Percentiles rank a stretch among this genome's conserved stretches.
Conservation (phyloP, 2,888 invertebrate species). For the Pteria penguin region DNA sequence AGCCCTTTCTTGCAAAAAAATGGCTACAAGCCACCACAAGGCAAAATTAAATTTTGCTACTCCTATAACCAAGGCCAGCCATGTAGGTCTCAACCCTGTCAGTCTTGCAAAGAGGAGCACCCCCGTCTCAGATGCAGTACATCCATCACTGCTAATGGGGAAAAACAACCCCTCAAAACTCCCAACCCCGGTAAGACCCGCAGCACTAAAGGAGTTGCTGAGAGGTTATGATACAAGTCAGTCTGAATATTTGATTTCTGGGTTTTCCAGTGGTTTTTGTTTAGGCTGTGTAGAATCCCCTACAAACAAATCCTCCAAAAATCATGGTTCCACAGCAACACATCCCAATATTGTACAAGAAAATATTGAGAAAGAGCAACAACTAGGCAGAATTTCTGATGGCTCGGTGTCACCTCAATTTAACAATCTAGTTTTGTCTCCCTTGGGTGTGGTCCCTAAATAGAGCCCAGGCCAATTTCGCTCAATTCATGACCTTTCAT, state of each 20-base stretch:
- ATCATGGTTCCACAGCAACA: background rate
- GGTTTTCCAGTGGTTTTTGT: background rate
- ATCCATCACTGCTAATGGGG: background rate
- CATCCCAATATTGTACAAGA: background rate
- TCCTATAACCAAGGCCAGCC: background rate
- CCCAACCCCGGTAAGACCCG: background rate
- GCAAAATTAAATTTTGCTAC: background rate
- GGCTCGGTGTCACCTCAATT: background rate
- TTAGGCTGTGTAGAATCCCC: background rate
- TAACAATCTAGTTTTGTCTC: background rate
- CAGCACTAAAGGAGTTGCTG: background rate
- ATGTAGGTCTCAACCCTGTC: background rate
- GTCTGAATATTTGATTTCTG: background rate
- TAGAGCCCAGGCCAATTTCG: background rate
- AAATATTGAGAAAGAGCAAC: background rate
- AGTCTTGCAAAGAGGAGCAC: background rate
- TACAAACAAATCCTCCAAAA: background rate
- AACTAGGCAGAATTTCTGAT: background rate
- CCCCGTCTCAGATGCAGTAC: background rate
- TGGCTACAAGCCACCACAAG: too few relatives aligned
- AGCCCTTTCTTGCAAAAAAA: background rate
- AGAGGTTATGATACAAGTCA: background rate
- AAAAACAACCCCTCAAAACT: background rate
- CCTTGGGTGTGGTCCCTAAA: background rate
- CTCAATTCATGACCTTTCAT: slow-evolving; percentile 9